Evolutionary conservation across 2,797 vertebrate species (phyloP).

Genomic region (Poeciliopsis gracilis): DNA sequence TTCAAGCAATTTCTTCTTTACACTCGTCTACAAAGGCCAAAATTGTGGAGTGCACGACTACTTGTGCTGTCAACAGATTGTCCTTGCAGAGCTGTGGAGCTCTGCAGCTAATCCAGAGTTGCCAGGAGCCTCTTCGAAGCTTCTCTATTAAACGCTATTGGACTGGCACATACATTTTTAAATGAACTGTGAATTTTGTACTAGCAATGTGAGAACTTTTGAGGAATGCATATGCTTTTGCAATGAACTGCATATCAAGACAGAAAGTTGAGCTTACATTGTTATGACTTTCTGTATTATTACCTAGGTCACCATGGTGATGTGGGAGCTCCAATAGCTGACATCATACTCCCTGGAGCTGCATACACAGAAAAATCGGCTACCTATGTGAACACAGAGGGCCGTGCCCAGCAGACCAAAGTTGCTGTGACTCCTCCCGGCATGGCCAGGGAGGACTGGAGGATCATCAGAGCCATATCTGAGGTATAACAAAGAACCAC

Average conservation of each 20-base stretch:
- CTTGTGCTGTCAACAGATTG: too few species aligned
- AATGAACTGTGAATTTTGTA: neutral
- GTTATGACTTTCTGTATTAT: neutral
- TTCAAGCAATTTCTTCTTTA: neutral
- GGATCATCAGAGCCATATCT: conserved; percentile 89
- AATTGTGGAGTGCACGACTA: neutral
- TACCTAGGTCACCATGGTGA: conserved; percentile 90
- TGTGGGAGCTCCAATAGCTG: conserved; percentile 88
- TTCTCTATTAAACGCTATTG: neutral
- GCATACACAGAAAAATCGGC: conserved; percentile 91
- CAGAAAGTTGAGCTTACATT: neutral
- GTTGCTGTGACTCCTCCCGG: conserved; percentile 89
- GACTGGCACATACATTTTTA: neutral
- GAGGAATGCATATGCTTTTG: neutral
- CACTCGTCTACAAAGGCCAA: neutral
- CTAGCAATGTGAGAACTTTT: neutral
- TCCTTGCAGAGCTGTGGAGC: too few species aligned
- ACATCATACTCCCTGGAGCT: conserved; percentile 90
- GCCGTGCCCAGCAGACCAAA: conserved; percentile 88
- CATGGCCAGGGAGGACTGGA: conserved; percentile 92
- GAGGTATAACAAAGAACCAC: conserved; percentile 76
- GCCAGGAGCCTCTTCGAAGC: too few species aligned
- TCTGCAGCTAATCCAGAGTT: too few species aligned
- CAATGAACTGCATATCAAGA: neutral
- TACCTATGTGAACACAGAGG: conserved; percentile 92